These are phyloP conservation scores for Drosophila nigromelanica DNA, from an alignment of 1,140 invertebrate genomes.

Conservation along the genomic window DNA sequence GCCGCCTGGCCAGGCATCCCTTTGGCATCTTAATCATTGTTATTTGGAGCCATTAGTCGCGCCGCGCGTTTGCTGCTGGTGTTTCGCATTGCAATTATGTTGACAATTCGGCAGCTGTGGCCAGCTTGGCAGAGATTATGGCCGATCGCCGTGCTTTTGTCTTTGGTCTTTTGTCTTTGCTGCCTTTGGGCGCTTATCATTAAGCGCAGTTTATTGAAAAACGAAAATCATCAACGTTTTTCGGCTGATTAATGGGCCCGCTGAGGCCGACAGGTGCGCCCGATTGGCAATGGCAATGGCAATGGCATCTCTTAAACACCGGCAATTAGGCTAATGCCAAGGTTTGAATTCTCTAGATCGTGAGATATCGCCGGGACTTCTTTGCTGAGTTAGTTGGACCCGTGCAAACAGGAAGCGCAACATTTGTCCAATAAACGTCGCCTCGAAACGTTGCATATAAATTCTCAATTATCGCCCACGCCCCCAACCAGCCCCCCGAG, in stretches of 20 bases:
- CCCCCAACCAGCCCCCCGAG: slow-evolving; percentile 32
- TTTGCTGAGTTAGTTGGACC: not conserved
- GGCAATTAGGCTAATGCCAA: slow-evolving; percentile 47
- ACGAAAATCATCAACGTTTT: slow-evolving; percentile 43
- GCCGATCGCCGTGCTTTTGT: not conserved
- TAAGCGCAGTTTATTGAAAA: slow-evolving; percentile 78
- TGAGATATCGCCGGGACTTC: slow-evolving; percentile 5
- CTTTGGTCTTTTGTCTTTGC: not conserved
- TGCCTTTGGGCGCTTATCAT: slow-evolving; percentile 64
- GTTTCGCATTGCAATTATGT: slow-evolving; percentile 74
- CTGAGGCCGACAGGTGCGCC: slow-evolving; percentile 61
- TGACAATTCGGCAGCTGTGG: slow-evolving; percentile 68
- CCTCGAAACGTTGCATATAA: slow-evolving; percentile 68
- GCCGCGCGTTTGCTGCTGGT: slow-evolving; percentile 65
- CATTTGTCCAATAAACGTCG: slow-evolving; percentile 74
- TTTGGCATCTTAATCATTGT: slow-evolving; percentile 72
- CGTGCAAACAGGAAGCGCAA: slow-evolving; percentile 62
- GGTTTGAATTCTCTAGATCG: slow-evolving; percentile 8
- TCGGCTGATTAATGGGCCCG: slow-evolving; percentile 68
- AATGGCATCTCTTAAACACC: slow-evolving; percentile 37
- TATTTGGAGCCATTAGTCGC: slow-evolving; percentile 75
- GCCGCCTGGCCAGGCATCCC: slow-evolving; percentile 11
- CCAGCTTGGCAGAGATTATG: slow-evolving; percentile 26
- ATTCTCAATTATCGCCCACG: slow-evolving; percentile 80
- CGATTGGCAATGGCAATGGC: too few relatives aligned